These are phyloP conservation scores for Cisticola juncidis DNA, from an alignment of 2,113 vertebrate genomes.

Conservation along the genomic window DNA sequence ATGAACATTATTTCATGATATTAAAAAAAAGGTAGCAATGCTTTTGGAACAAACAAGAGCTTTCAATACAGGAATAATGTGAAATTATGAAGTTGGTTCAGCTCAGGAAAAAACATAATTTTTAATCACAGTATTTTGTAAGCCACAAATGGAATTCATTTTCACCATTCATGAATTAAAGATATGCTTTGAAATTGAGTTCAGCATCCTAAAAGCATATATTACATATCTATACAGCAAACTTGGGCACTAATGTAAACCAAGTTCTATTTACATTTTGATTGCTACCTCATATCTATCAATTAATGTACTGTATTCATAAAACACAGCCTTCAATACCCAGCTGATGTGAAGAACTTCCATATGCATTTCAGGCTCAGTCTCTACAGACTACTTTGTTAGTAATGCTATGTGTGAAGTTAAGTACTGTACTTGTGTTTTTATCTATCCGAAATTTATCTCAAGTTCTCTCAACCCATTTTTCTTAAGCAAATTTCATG, in stretches of 20 bases:
- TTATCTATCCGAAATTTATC: slow-evolving; percentile 5
- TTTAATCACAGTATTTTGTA: slow-evolving; percentile 50
- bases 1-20: neutral
- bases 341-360: slow-evolving; percentile 9
- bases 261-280: slow-evolving; percentile 61
- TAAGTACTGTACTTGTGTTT: neutral
- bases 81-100: slow-evolving; percentile 29
- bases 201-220: slow-evolving; percentile 32
- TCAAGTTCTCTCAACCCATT: neutral
- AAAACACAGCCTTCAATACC: slow-evolving; percentile 48
- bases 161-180: slow-evolving; percentile 65
- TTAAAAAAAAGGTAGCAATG: neutral
- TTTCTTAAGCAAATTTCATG: neutral
- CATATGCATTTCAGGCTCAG: neutral
- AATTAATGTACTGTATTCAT: slow-evolving; percentile 42
- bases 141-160: slow-evolving; percentile 36
- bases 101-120: slow-evolving; percentile 20
- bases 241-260: slow-evolving; percentile 17
- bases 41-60: neutral
- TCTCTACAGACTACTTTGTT: neutral
- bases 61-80: neutral
- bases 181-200: slow-evolving; percentile 48
- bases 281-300: slow-evolving; percentile 50
- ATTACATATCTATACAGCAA: slow-evolving; percentile 28
- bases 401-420: neutral